Base-by-base conservation (phyloP, 2,888 invertebrate species). In the Nemapogon koenigi region DNA sequence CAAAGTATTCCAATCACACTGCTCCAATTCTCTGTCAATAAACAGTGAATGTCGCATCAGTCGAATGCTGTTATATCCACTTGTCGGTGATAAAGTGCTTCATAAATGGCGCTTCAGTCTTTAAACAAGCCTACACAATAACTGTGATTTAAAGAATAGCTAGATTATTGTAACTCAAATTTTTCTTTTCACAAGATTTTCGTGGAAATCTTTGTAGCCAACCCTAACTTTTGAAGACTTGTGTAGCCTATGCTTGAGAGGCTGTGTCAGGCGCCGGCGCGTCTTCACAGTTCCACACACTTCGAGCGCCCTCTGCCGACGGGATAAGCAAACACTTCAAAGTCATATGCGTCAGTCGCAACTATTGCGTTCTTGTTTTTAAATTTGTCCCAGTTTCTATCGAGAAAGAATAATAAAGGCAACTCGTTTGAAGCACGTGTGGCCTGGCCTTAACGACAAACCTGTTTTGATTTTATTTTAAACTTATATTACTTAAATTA, bases 241-340 rank as follows among this genome's bases (percentile, higher is more conserved):
- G n/a, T n/a, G n/a, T n/a, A n/a, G n/a, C n/a, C n/a, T n/a, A n/a
- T n/a, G n/a, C n/a, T n/a, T n/a, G n/a, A n/a, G n/a, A n/a, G n/a
- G n/a, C n/a, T n/a, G n/a, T n/a, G n/a, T n/a, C 43, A 47, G 64
- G 66, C 63, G 67, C 66, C 68, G 57, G 54, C 54, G 52, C 55
- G 67, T 64, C 68, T 64, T 54, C 43, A 39, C 46, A 40, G 41
- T 41, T n/a, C n/a, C 27, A 27, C 16, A 36, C 38, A 19, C 27
- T 42, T 57, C 44, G 42, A 65, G 60, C 45, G 53, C 50, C 40
- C 62, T 62, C 43, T n/a, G 16, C 31, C 22, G 16, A 10, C 31
- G n/a, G n/a, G 14, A 31, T 31, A 31, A 16, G 31, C 17, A 31
- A 31, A 31, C 31, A 31, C 31, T 31, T n/a, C n/a, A n/a, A n/a